Evolutionary conservation across 2,797 vertebrate genomes (phyloP).

Genomic region (Trachops cirrhosus): DNA sequence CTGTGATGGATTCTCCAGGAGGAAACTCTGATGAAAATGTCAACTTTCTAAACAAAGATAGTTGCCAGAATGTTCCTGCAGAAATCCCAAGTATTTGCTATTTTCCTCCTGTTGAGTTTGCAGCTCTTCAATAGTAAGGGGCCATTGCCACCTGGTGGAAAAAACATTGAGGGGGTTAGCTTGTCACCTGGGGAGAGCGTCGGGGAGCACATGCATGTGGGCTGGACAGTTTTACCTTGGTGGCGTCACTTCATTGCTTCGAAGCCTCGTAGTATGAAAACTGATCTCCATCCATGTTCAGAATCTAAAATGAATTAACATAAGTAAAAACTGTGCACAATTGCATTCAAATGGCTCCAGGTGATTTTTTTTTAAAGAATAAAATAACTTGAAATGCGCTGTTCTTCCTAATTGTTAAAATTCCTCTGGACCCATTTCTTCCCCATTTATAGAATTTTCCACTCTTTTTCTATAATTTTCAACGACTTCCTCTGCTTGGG

Average conservation of each 20-base stretch:
- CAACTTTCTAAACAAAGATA: slow-evolving; percentile 37
- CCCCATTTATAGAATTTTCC: background rate
- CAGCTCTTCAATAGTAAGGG: slow-evolving; percentile 56
- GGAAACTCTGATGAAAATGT: background rate
- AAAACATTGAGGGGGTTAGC: slow-evolving; percentile 55
- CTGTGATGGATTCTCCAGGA: background rate
- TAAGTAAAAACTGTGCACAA: background rate
- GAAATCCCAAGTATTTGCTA: slow-evolving; percentile 8
- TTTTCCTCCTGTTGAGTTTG: background rate
- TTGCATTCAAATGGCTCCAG: background rate
- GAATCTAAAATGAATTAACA: background rate
- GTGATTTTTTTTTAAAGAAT: background rate
- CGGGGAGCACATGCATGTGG: background rate
- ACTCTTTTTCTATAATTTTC: background rate
- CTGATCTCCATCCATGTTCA: background rate
- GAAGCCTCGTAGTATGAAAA: background rate
- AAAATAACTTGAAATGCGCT: background rate
- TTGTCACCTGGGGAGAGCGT: slow-evolving; percentile 21
- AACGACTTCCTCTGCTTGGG: background rate
- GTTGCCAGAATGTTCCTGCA: slow-evolving; percentile 19
- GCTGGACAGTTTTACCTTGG: background rate
- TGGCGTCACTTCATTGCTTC: background rate
- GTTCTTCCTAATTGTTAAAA: background rate
- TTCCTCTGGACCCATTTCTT: background rate
- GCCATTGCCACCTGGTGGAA: slow-evolving; percentile 76